These are phyloP conservation scores for Platycheirus rosarum DNA, from an alignment of 2,888 invertebrate genomes.

Conservation along the genomic window DNA sequence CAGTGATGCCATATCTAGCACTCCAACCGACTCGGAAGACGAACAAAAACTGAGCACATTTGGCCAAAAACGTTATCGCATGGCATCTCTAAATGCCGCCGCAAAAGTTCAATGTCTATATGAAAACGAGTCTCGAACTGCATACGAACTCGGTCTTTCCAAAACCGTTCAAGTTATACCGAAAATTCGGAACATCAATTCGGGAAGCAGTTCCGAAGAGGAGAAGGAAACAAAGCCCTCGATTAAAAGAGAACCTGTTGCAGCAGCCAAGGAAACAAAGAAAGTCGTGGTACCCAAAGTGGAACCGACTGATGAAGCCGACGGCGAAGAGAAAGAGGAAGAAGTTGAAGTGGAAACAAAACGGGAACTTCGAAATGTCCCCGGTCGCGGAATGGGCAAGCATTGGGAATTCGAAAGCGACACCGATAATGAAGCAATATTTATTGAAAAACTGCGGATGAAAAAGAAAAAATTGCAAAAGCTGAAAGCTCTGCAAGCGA, in stretches of 20 bases:
- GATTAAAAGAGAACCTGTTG: slow-evolving; percentile 43
- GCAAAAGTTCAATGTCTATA: slow-evolving; percentile 96
- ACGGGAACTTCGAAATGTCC: slow-evolving; percentile 87
- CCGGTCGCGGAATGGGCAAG: slow-evolving; percentile 90
- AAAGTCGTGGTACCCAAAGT: slow-evolving; percentile 69
- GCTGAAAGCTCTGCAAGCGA: slow-evolving; percentile 76
- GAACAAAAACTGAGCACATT: slow-evolving; percentile 80
- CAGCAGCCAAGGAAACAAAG: slow-evolving; percentile 52
- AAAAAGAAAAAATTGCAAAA: slow-evolving; percentile 77
- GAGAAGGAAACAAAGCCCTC: slow-evolving; percentile 78
- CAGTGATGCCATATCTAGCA: slow-evolving; percentile 68
- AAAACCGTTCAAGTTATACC: slow-evolving; percentile 83
- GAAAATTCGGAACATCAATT: slow-evolving; percentile 81
- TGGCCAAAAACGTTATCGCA: slow-evolving; percentile 91
- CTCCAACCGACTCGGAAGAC: slow-evolving; percentile 79
- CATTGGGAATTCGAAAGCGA: slow-evolving; percentile 90
- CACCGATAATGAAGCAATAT: slow-evolving; percentile 80
- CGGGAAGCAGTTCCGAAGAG: slow-evolving; percentile 83
- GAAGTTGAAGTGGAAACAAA: slow-evolving; percentile 79
- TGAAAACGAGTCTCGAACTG: slow-evolving; percentile 92
- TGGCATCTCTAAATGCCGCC: slow-evolving; percentile 93
- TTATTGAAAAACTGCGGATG: slow-evolving; percentile 75
- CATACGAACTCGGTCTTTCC: slow-evolving; percentile 85
- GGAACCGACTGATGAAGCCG: slow-evolving; percentile 54
- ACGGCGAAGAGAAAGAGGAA: slow-evolving; percentile 74